These are phyloP conservation scores for Lates japonicus DNA, from an alignment of 2,797 vertebrate genomes.

Conservation along the genomic window DNA sequence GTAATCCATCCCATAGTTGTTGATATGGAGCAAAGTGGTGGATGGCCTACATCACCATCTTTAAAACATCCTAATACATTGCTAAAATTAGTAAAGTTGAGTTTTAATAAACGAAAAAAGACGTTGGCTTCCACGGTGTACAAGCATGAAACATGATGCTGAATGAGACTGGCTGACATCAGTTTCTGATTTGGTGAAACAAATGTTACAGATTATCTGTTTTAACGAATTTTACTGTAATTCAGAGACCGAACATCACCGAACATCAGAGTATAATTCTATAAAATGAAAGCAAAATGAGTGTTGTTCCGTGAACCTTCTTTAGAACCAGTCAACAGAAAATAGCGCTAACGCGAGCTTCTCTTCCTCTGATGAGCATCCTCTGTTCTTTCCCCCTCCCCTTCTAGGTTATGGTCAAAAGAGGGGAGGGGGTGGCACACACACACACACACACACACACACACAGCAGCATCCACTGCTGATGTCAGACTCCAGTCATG, in stretches of 20 bases:
- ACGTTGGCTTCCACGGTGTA: not conserved
- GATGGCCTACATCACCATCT: no score
- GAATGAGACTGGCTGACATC: not conserved
- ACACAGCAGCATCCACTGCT: constrained; percentile 48
- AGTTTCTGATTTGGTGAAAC: not conserved
- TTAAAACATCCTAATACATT: no score
- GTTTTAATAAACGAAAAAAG: not conserved
- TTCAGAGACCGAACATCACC: no score
- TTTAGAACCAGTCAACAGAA: no score
- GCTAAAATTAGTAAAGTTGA: no score
- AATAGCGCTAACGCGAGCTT: no score
- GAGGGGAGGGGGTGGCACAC: not conserved
- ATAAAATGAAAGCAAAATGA: no score
- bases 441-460: constrained; percentile 35
- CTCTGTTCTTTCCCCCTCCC: no score
- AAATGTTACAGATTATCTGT: not conserved
- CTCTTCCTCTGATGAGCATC: no score
- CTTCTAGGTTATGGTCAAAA: not conserved
- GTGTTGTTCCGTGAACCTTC: not conserved
- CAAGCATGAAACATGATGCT: not conserved
- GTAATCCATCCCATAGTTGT: no score
- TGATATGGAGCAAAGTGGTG: no score
- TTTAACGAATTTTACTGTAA: not conserved
- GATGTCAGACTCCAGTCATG: constrained; percentile 70
- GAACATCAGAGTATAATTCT: not conserved